Conservation (phyloP, 37 sponge, comb jelly and placozoan genomes). For the Spongilla lacustris region DNA sequence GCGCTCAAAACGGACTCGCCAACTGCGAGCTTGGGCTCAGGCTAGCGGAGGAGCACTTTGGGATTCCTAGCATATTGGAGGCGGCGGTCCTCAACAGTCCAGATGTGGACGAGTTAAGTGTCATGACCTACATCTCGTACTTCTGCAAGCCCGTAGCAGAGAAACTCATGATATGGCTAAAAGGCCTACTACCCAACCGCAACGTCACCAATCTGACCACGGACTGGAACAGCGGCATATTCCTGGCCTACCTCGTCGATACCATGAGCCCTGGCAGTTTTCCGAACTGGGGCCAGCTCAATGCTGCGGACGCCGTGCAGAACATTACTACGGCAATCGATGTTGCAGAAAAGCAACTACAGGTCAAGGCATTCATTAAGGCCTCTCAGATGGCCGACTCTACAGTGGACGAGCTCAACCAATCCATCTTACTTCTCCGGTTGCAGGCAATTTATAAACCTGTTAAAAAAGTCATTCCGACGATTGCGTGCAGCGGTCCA, state of each 20-base stretch:
- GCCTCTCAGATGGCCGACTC: slow-evolving; percentile 82
- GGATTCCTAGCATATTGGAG: slow-evolving; percentile 68
- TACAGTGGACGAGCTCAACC: slow-evolving; percentile 78
- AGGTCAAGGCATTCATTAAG: slow-evolving; percentile 62
- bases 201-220: slow-evolving; percentile 76
- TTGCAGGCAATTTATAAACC: slow-evolving; percentile 25
- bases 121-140: slow-evolving; percentile 94
- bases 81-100: slow-evolving; percentile 73
- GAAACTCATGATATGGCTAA: slow-evolving; percentile 81
- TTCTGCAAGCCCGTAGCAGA: slow-evolving; percentile 71
- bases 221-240: slow-evolving; percentile 88
- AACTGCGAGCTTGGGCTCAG: slow-evolving; percentile 85
- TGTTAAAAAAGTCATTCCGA: slow-evolving; percentile 32
- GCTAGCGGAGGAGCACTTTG: slow-evolving; percentile 77
- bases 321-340: slow-evolving; percentile 71
- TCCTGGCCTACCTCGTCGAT: slow-evolving; percentile 79
- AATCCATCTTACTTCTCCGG: slow-evolving; percentile 68
- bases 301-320: slow-evolving; percentile 60
- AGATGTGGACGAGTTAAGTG: slow-evolving; percentile 83
- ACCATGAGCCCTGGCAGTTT: slow-evolving; percentile 59
- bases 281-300: slow-evolving; percentile 63
- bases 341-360: slow-evolving; percentile 59
- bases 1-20: slow-evolving; percentile 45
- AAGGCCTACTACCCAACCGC: slow-evolving; percentile 55
- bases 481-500: slow-evolving; percentile 46